Base-by-base conservation (phyloP, 2,113 vertebrate genomes). In the Poicephalus gulielmi region DNA sequence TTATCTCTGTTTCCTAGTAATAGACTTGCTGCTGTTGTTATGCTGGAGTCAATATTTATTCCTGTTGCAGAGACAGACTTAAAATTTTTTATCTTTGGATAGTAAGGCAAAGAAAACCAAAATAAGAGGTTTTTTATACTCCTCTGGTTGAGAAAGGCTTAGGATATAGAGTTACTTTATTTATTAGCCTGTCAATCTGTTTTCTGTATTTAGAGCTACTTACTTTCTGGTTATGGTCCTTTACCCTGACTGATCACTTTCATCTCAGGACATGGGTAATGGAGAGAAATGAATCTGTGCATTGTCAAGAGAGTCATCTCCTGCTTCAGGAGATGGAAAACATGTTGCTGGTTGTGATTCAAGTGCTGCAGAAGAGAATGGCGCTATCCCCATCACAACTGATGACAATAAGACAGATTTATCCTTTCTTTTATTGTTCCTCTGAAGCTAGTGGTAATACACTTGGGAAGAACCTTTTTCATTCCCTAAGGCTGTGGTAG, bases 121-220 rank as follows among this genome's bases (percentile, higher is more conserved):
- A 93, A 30, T 18, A 43, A 59, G 24, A 3, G 2, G 3, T 0
- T 0, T 10, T 78, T 92, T 69, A 53, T 70, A 53, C 43, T 60
- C 10, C 15, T 59, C 11, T 86, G 17, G 4, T 53, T 81, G 60
- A 81, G 28, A 46, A 28, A 86, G 7, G 31, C 13, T 64, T 67
- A 27, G 17, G 27, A 46, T 49, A 75, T 18, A 27, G 15, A 46
- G 19, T 47, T 77, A n/a, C 7, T 68, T 86, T 90, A 71, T 88
- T 94, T 94, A 88, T 81, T 81, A 86, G 9, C 28, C 9, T 79
- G 69, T 55, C 89, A 89, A 31, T 81, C 16, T 76, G 35, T 63
- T 94, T 95, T 64, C 73, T 71, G 69, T 84, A 77, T 79, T 86
- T 91, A 91, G 69, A 92, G 31, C 33, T 57, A 18, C n/a, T 60